phyloP scores from a whole-genome alignment of 1,140 invertebrate species.

The Eufriesea mexicana region DNA sequence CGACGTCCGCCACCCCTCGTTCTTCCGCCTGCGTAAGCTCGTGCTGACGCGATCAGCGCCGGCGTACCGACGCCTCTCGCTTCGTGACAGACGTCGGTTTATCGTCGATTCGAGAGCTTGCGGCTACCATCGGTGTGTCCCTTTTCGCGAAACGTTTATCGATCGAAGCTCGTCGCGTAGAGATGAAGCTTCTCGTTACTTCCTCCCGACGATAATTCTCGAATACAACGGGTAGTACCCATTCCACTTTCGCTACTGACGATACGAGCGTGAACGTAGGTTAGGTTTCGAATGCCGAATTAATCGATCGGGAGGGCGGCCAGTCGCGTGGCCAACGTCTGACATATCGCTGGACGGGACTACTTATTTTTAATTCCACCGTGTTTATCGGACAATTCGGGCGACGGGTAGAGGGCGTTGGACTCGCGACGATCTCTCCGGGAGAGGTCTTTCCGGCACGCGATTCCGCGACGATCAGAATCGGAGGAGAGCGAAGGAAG shows the following conservation, averaged over 20 bases:
- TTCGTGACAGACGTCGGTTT: slow-evolving; percentile 25
- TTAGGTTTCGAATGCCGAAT: background rate
- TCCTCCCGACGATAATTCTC: background rate
- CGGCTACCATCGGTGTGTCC: background rate
- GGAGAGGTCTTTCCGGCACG: background rate
- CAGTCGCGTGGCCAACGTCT: background rate
- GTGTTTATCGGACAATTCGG: too few relatives aligned
- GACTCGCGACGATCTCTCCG: too few relatives aligned
- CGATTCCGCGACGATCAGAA: background rate
- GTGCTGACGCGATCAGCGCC: slow-evolving; percentile 31
- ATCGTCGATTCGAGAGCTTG: slow-evolving; percentile 32
- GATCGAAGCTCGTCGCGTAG: slow-evolving; percentile 3
- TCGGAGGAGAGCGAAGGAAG: background rate
- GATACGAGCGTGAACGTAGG: too few relatives aligned
- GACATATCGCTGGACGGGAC: background rate
- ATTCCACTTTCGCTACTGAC: too few relatives aligned
- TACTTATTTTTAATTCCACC: background rate
- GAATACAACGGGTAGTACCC: background rate
- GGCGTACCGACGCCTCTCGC: slow-evolving; percentile 18
- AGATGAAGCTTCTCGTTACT: background rate
- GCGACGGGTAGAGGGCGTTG: too few relatives aligned
- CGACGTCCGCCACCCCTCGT: background rate
- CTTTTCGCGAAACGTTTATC: slow-evolving; percentile 24
- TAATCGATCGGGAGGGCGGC: background rate
- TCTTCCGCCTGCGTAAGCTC: slow-evolving; percentile 22